phyloP scores from a whole-genome alignment of 1,140 invertebrate genomes.

The Streblospio benedicti region DNA sequence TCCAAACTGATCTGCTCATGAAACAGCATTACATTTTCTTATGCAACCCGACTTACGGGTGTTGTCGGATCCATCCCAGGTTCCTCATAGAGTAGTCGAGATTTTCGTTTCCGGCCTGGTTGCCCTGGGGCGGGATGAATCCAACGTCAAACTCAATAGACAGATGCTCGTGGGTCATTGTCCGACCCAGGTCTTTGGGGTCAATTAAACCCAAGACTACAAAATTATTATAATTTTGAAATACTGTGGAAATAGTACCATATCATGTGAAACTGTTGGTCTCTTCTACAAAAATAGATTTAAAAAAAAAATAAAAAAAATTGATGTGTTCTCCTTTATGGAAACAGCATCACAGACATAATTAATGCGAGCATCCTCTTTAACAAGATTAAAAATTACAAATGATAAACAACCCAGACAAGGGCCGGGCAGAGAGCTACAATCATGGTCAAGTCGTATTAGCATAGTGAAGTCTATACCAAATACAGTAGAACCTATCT shows the following conservation, averaged over 20 bases:
- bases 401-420: slow-evolving; percentile 29
- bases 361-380: too few relatives aligned
- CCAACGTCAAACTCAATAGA: slow-evolving; percentile 55
- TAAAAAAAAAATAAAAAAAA: too few relatives aligned
- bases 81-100: slow-evolving; percentile 54
- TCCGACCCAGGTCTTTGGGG: slow-evolving; percentile 56
- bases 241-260: too few relatives aligned
- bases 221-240: too few relatives aligned
- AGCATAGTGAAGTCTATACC: too few relatives aligned
- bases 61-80: slow-evolving; percentile 63
- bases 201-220: slow-evolving; percentile 62
- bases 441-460: not conserved
- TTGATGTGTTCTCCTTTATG: too few relatives aligned
- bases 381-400: too few relatives aligned
- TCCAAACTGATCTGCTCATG: not conserved
- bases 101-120: slow-evolving; percentile 53
- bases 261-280: too few relatives aligned
- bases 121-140: slow-evolving; percentile 48
- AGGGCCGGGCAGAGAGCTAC: not conserved
- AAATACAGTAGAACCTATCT: too few relatives aligned
- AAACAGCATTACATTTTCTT: too few relatives aligned
- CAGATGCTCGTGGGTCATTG: slow-evolving; percentile 72
- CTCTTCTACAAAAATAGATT: too few relatives aligned
- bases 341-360: too few relatives aligned
- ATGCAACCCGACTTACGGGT: slow-evolving; percentile 64